Evolutionary conservation across 2,797 vertebrate genomes (phyloP), one percentile per base, ranked within the genome.

Genomic region (Taeniopygia guttata): DNA sequence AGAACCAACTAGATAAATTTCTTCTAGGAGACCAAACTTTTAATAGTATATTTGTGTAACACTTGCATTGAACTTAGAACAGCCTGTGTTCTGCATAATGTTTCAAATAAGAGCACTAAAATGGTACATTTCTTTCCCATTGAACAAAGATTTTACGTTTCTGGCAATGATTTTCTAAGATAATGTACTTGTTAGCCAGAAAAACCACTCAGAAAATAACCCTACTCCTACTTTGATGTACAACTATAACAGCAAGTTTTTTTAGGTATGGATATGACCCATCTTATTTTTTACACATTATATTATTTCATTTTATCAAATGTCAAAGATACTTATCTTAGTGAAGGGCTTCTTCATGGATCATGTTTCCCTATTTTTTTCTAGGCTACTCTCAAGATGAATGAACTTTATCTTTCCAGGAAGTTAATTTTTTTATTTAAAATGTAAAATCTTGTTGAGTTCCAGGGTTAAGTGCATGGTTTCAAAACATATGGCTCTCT

Each of bases 401-500:
- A 96, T 90, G 56, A 80, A 66, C 45, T 51, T 94, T 94, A 94
- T 94, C 94, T 91, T 88, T 87, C 29, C 77, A 90, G 95, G 94
- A 96, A 94, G 91, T 90, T 40, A 86, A 76, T 29, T 86, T 38
- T 94, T 92, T 90, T 87, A 84, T 90, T 95, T 94, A 90, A 95
- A 93, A 94, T 76, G 89, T 84, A 70, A 96, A 91, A 94, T 94
- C 85, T 88, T 86, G 73, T 79, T 72, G 91, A 86, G 92, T 91
- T 36, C 32, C 60, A 86, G 89, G 77, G 76, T 88, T 94, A 94
- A 95, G 76, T 90, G 83, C 77, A 79, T 11, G 30, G 73, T 94
- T 96, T 94, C 83, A 94, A 93, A 94, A 94, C 95, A 95, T 95
- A 94, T 91, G 87, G 94, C 64, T 94, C 29, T 93, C 91, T 93